Evolutionary conservation across 2,113 vertebrate genomes (phyloP).

Genomic region (Numenius arquata): DNA sequence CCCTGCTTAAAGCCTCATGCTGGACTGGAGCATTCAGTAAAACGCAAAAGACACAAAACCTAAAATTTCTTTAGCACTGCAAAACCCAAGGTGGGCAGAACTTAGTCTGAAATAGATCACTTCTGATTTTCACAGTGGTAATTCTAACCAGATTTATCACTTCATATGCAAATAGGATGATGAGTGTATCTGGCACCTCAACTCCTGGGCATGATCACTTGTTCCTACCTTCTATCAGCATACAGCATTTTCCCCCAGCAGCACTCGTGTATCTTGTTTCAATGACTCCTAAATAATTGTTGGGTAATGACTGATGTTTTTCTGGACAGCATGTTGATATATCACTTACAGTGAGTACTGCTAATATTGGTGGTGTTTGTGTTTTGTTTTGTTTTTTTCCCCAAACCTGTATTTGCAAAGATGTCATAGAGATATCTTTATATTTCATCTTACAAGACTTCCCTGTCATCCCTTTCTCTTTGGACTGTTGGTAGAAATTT

Average conservation of each 20-base stretch:
- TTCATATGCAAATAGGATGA: constrained; percentile 35
- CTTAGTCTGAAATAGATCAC: background rate
- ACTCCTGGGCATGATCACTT: background rate
- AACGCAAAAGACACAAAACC: background rate
- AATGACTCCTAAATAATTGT: background rate
- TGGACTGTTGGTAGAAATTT: background rate
- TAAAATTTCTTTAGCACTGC: background rate
- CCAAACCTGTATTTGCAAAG: background rate
- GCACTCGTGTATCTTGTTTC: background rate
- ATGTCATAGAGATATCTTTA: background rate
- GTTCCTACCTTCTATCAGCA: background rate
- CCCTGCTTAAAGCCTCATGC: background rate
- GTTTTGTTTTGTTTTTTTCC: background rate
- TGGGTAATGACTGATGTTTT: background rate
- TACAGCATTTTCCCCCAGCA: background rate
- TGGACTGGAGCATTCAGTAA: background rate
- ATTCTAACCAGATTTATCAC: constrained; percentile 47
- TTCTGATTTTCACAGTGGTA: constrained; percentile 26
- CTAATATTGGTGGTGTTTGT: background rate
- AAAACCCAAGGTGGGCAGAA: background rate
- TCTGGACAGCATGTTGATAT: background rate
- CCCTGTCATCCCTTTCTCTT: background rate
- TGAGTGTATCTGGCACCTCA: constrained; percentile 14
- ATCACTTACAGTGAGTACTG: background rate
- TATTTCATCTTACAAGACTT: background rate